Evolutionary conservation across 2,888 invertebrate species (phyloP).

Genomic region (Melipona beecheii): DNA sequence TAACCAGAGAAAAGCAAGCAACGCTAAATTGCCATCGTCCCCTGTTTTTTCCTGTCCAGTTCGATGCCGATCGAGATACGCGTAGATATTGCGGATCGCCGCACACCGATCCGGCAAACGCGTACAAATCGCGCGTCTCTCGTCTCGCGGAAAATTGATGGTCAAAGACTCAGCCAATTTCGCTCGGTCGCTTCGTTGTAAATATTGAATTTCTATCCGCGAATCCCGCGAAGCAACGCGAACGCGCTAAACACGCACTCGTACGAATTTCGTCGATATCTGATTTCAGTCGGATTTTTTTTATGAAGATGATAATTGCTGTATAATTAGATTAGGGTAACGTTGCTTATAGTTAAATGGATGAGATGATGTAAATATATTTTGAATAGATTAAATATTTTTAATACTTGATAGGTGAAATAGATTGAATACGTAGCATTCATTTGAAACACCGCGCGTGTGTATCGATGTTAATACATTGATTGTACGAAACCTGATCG

Average conservation of each 20-base stretch:
- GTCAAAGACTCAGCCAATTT: no score
- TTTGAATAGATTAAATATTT: no score
- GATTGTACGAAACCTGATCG: no score
- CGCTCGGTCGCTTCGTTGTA: not conserved
- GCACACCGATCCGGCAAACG: conserved; percentile 1
- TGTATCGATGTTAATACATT: no score
- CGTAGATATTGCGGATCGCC: conserved; percentile 21
- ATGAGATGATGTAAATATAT: no score
- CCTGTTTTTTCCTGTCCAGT: conserved; percentile 32
- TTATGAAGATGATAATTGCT: no score
- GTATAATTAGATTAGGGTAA: no score
- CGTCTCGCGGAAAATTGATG: not conserved
- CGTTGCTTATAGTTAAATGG: no score
- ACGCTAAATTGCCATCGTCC: conserved; percentile 47
- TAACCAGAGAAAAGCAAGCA: conserved; percentile 29
- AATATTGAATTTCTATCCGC: not conserved
- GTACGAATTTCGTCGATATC: not conserved
- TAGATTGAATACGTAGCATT: not conserved
- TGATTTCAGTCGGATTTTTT: not conserved
- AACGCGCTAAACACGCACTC: not conserved
- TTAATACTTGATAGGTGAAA: no score
- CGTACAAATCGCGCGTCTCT: conserved; percentile 11
- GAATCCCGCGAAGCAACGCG: not conserved
- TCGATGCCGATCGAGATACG: conserved; percentile 35
- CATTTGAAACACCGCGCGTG: not conserved